Evolutionary conservation across 2,113 vertebrate genomes (phyloP), one percentile per base, ranked within the genome.

Genomic region (Mobula birostris): DNA sequence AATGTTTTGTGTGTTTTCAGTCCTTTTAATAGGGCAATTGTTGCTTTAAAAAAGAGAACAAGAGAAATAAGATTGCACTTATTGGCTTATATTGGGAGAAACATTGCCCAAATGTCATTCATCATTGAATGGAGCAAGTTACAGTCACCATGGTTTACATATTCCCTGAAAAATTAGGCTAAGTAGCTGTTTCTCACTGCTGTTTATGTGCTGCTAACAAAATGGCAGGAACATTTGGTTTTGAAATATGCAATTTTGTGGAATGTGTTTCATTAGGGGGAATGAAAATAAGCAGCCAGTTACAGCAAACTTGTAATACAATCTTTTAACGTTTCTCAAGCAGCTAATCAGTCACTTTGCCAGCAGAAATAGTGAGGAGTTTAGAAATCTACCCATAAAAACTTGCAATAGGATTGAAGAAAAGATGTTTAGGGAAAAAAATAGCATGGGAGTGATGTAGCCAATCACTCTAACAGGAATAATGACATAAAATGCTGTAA

Each of bases 221-320:
- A 90, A 90, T 90, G 29, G 85, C 85, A 90, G 85, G 85, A 90
- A 32, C 61, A 68, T 90, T 90, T 90, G 29, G 29, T 68, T 90
- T 90, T 90, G 29, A 63, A 90, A 90, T 87, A 63, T 29, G 85
- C 29, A 68, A 32, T 66, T 90, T 66, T 90, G 85, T 90, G 85
- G 85, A 88, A 88, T 88, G 85, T 88, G 58, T 88, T 88, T 88
- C 58, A 88, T 88, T 88, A 88, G 85, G 63, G 85, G 85, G 85
- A 90, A 66, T 36, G 85, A 90, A 90, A 90, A 17, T 90, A 66
- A 90, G 61, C 85, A 90, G 61, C 61, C 85, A 68, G 66, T 90
- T 90, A 90, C 29, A 90, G 29, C 66, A 90, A 90, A 90, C 85
- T 27, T 61, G 29, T 32, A 90, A 90, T 90, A 90, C 61, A 90